Evolutionary conservation across 2,113 vertebrate genomes (phyloP), one percentile per base, ranked within the genome.

Genomic region (Pelobates fuscus): DNA sequence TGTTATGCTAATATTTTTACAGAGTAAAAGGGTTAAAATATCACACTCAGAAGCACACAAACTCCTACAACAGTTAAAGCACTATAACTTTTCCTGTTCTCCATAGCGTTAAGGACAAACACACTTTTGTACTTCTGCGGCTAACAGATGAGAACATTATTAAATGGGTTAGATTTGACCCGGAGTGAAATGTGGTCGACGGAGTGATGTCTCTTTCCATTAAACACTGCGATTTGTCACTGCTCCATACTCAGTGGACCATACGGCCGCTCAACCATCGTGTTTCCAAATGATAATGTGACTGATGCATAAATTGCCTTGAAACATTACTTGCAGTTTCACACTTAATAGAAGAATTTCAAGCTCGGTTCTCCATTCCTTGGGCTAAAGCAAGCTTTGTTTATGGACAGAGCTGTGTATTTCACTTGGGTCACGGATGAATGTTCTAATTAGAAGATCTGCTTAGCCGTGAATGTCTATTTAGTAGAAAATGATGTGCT

Each of bases 161-260:
- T 25, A 26, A 52, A 72, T 32, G 60, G 59, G 27, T 27, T 32
- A 49, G 26, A 26, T 26, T 43, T 54, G 54, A 70, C 59, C 70
- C 12, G 8, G 17, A 20, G 58, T 37, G 59, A 43, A 32, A 63
- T 54, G 20, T 29, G 70, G 20, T 71, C 57, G 26, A 18, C 37
- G 5, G n/a, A 55, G 27, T 32, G 44, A 63, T 54, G 59, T 37
- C 44, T 49, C 27, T 37, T 49, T 52, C 46, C 59, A 73, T 73
- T 73, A 73, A 64, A 64, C 46, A n/a, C 44, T 5, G 25, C 32
- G 46, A 64, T 64, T 54, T 54, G 70, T 63, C 44, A 29, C n/a
- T 44, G 59, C 59, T 37, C 17, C n/a, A n/a, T 37, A 64, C 8
- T 54, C 32, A 37, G 20, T n/a, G 29, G 44, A 64, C 43, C 60